Percentiles rank a stretch among this genome's conserved stretches.
phyloP scores from a whole-genome alignment of 2,113 vertebrate species.

The Python bivittatus region DNA sequence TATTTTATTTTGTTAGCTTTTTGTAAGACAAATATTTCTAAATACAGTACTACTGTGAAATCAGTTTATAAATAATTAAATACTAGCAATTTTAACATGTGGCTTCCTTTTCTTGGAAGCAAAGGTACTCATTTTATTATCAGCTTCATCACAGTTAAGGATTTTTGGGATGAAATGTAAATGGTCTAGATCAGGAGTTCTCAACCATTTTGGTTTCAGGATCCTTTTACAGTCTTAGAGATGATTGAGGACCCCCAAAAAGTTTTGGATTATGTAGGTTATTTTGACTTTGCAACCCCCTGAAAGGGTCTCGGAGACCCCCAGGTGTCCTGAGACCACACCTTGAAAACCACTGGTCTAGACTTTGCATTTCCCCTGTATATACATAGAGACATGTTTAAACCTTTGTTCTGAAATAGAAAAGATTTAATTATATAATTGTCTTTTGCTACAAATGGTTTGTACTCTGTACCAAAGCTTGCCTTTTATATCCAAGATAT shows the following conservation, averaged over 20 bases:
- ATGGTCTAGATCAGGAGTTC: neutral
- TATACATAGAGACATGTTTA: neutral
- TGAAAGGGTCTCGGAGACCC: neutral
- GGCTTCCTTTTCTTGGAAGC: neutral
- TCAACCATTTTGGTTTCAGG: neutral
- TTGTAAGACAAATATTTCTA: slow-evolving; percentile 19
- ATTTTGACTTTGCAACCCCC: neutral
- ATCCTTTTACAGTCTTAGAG: neutral
- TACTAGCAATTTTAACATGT: slow-evolving; percentile 12
- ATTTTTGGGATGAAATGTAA: neutral
- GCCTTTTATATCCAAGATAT: too few species aligned
- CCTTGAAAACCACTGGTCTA: neutral
- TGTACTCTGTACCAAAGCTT: neutral
- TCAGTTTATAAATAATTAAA: slow-evolving; percentile 35
- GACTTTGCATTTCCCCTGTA: neutral
- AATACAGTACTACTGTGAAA: slow-evolving; percentile 8
- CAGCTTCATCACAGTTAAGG: neutral
- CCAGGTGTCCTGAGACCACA: neutral
- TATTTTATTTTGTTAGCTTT: slow-evolving; percentile 25
- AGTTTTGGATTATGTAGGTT: neutral
- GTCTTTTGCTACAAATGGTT: neutral
- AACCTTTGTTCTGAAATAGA: neutral
- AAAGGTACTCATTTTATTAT: neutral
- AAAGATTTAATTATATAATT: neutral
- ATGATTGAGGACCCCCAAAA: neutral